Conservation (phyloP, 1,140 invertebrate species). For the Prorops nasuta region DNA sequence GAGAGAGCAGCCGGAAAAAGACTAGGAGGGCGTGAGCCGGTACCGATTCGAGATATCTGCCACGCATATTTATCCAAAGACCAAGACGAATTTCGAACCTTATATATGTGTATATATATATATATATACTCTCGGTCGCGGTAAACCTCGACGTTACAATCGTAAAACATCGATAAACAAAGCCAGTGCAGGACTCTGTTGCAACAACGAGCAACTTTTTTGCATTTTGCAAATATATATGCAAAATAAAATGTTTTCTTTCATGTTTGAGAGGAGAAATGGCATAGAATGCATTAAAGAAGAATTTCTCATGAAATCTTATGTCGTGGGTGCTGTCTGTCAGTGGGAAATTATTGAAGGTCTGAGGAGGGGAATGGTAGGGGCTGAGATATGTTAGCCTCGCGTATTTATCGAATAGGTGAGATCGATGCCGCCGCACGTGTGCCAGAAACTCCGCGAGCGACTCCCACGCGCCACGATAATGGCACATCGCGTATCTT, state of each 20-base stretch:
- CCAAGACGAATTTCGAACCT: constrained; percentile 24
- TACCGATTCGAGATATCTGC: too few relatives aligned
- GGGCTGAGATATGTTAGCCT: not conserved
- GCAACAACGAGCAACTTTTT: too few relatives aligned
- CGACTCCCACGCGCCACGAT: constrained; percentile 29
- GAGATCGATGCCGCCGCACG: constrained; percentile 7
- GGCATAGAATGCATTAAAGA: too few relatives aligned
- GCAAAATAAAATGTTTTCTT: too few relatives aligned
- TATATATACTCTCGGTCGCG: too few relatives aligned
- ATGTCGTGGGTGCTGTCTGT: too few relatives aligned
- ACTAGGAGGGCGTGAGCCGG: not conserved
- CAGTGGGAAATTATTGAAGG: too few relatives aligned
- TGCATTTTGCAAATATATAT: too few relatives aligned
- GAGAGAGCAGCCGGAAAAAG: not conserved
- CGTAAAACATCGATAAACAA: too few relatives aligned
- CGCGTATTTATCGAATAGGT: constrained; percentile 9
- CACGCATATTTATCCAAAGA: constrained; percentile 29
- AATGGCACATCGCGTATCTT: constrained; percentile 32
- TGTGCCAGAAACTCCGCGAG: constrained; percentile 10
- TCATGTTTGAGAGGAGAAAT: too few relatives aligned
- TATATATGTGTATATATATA: constrained; percentile 18
- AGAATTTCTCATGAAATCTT: too few relatives aligned
- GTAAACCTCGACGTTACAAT: constrained; percentile 5
- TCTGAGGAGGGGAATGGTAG: not conserved
- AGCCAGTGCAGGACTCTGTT: too few relatives aligned